phyloP scores from a whole-genome alignment of 2,888 invertebrate species.

The Parnassius glacialis region DNA sequence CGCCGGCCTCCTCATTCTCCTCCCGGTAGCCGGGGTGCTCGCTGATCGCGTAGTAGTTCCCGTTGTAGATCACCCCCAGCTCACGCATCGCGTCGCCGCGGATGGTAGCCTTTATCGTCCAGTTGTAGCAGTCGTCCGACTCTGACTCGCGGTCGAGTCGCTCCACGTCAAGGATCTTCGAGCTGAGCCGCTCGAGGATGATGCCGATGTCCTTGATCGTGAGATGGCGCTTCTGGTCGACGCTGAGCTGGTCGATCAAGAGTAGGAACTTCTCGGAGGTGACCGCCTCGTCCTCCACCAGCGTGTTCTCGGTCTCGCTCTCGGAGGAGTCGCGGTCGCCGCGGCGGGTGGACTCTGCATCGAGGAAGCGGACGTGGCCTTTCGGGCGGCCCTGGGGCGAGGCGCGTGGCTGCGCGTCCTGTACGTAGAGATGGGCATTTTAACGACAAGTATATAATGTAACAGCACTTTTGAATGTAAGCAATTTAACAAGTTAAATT shows the following conservation, averaged over 20 bases:
- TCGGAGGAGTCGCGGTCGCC: slow-evolving; percentile 93
- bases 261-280: slow-evolving; percentile 95
- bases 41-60: slow-evolving; percentile 96
- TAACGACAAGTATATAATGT: too few species aligned
- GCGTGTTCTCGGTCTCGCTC: slow-evolving; percentile 95
- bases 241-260: slow-evolving; percentile 95
- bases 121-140: slow-evolving; percentile 96
- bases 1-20: slow-evolving; percentile 91
- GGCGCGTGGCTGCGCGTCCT: slow-evolving; percentile 85
- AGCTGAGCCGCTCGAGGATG: slow-evolving; percentile 94
- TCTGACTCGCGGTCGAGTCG: slow-evolving; percentile 94
- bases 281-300: slow-evolving; percentile 94
- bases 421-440: too few species aligned
- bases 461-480: too few species aligned
- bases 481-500: too few species aligned
- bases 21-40: slow-evolving; percentile 97
- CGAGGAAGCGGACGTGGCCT: slow-evolving; percentile 93
- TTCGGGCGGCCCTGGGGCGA: slow-evolving; percentile 85
- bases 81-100: slow-evolving; percentile 94
- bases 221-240: slow-evolving; percentile 94
- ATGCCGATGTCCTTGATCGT: slow-evolving; percentile 97
- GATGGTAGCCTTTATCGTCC: slow-evolving; percentile 98
- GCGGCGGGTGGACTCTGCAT: slow-evolving; percentile 83
- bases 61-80: slow-evolving; percentile 96
- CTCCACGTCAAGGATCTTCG: slow-evolving; percentile 96